phyloP scores from a whole-genome alignment of 2,113 vertebrate genomes.

The Pontoporia blainvillei region DNA sequence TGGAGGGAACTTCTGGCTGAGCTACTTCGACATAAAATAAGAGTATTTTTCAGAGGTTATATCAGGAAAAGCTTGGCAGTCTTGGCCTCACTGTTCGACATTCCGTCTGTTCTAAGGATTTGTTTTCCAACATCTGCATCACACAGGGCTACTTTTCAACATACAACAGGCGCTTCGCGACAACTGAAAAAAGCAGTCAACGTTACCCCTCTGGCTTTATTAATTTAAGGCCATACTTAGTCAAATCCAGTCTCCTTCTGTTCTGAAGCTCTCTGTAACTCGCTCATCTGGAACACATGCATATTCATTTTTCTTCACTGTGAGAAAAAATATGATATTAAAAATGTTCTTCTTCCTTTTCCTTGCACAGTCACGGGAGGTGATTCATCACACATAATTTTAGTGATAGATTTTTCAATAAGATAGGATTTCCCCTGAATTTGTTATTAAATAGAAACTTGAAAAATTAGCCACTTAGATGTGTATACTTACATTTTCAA shows the following conservation, averaged over 20 bases:
- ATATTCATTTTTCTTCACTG: background rate
- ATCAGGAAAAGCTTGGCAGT: background rate
- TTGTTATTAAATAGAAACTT: background rate
- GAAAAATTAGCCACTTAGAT: background rate
- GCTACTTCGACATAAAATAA: background rate
- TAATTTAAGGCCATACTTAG: background rate
- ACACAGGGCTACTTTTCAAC: background rate
- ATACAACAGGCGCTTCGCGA: background rate
- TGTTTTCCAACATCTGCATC: background rate
- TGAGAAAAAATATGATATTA: background rate
- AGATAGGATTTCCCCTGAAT: background rate
- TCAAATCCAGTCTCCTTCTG: background rate
- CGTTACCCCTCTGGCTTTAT: background rate
- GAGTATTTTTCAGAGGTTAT: background rate
- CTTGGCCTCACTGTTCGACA: background rate
- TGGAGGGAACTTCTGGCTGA: background rate
- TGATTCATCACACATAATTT: background rate
- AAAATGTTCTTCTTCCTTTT: background rate
- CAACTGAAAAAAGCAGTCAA: too few relatives aligned
- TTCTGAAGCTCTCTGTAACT: too few relatives aligned
- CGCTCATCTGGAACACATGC: rapidly evolving
- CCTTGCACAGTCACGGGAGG: background rate
- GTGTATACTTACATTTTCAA: background rate
- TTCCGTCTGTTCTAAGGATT: background rate
- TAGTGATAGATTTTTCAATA: background rate